Evolutionary conservation across 1,140 invertebrate species (phyloP).

Genomic region (Zaprionus gabonicus): DNA sequence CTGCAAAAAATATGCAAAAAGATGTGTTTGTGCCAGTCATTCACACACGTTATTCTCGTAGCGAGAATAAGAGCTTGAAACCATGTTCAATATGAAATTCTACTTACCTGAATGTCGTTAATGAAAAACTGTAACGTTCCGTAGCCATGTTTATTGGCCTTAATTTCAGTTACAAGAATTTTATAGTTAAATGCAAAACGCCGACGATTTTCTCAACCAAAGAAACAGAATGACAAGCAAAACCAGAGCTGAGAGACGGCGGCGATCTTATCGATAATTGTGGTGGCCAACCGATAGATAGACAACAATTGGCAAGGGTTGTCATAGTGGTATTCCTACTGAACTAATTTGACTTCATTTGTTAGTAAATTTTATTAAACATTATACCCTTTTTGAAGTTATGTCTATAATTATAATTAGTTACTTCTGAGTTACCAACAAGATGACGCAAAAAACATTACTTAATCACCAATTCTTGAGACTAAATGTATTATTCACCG

Average conservation of each 20-base stretch:
- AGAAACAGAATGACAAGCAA: slow-evolving; percentile 75
- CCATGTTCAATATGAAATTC: slow-evolving; percentile 38
- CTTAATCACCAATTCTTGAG: background rate
- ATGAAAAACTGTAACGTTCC: slow-evolving; percentile 98
- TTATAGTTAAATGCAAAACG: slow-evolving; percentile 51
- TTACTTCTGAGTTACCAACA: background rate
- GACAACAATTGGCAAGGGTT: background rate
- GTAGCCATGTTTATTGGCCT: slow-evolving; percentile 89
- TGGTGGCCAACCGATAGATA: background rate
- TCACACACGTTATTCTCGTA: slow-evolving; percentile 43
- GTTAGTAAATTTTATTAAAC: background rate
- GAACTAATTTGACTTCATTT: background rate
- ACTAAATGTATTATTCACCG: background rate
- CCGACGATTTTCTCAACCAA: slow-evolving; percentile 60
- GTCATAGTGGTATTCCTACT: background rate
- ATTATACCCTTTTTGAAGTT: background rate
- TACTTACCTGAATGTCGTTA: slow-evolving; percentile 98
- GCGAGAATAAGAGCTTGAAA: background rate
- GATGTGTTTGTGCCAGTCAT: slow-evolving; percentile 70
- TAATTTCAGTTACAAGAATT: slow-evolving; percentile 47
- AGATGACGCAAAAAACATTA: background rate
- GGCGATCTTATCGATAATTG: slow-evolving; percentile 16
- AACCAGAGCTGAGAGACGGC: slow-evolving; percentile 31
- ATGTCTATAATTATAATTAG: background rate
- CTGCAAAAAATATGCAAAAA: slow-evolving; percentile 86